Evolutionary conservation across 2,113 vertebrate species (phyloP).

Genomic region (Euleptes europaea): DNA sequence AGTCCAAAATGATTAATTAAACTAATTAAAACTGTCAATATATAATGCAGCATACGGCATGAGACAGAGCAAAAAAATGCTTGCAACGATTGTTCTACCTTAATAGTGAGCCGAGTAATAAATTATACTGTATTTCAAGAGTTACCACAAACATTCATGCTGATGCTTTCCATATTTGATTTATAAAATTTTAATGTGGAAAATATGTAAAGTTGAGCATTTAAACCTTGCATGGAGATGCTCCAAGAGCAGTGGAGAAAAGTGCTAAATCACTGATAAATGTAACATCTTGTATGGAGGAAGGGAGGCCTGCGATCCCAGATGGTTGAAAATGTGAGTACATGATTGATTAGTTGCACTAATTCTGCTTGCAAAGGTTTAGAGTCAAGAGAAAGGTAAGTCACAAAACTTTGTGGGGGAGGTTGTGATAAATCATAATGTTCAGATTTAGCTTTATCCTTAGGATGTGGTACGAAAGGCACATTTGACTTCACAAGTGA

Average conservation of each 20-base stretch:
- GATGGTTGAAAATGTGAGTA: not conserved
- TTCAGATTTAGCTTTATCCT: slow-evolving; percentile 8
- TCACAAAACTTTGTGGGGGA: not conserved
- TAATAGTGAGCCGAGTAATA: not conserved
- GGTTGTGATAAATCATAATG: not conserved
- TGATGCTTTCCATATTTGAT: not conserved
- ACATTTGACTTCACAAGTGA: slow-evolving; percentile 13
- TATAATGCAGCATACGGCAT: slow-evolving; percentile 12
- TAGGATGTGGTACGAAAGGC: not conserved
- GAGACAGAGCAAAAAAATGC: not conserved
- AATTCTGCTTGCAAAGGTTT: not conserved
- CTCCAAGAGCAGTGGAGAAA: not conserved
- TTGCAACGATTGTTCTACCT: slow-evolving; percentile 11
- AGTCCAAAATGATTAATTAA: slow-evolving; percentile 15
- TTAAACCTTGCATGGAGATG: slow-evolving; percentile 12
- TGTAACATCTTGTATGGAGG: slow-evolving; percentile 20
- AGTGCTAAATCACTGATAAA: slow-evolving; percentile 33
- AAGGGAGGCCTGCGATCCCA: slow-evolving; percentile 13
- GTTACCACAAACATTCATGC: slow-evolving; percentile 17
- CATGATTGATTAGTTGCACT: slow-evolving; percentile 18
- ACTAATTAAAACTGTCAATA: not conserved
- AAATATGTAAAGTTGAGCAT: slow-evolving; percentile 41
- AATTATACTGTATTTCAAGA: slow-evolving; percentile 5
- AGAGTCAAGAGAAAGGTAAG: slow-evolving; percentile 19
- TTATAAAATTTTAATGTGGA: slow-evolving; percentile 6